phyloP scores from a whole-genome alignment of 2,113 vertebrate genomes.

The Gavia stellata region DNA sequence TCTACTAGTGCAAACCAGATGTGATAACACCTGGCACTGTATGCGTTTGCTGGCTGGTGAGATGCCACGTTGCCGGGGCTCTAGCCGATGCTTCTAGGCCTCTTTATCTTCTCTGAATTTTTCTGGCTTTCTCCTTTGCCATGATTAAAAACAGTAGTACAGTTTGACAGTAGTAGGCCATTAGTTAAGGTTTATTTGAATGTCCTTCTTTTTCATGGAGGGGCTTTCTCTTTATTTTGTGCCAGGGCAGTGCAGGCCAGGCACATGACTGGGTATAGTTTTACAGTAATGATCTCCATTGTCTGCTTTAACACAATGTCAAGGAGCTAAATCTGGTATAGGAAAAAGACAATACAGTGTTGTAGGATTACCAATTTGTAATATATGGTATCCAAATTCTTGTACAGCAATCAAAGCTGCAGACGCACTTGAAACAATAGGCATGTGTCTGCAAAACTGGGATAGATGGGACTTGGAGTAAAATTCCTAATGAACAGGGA shows the following conservation, averaged over 20 bases:
- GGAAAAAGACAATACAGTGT: background rate
- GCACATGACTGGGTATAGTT: background rate
- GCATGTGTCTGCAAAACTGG: background rate
- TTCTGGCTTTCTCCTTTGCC: background rate
- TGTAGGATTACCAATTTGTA: background rate
- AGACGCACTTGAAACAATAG: background rate
- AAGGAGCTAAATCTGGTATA: background rate
- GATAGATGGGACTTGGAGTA: background rate
- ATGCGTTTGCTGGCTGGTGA: rapidly evolving
- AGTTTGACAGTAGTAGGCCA: background rate
- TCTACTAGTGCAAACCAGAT: background rate
- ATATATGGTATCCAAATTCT: background rate
- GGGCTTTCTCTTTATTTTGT: background rate
- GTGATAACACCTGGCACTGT: background rate
- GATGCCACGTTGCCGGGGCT: rapidly evolving
- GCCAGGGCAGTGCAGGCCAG: background rate
- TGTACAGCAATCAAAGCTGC: background rate
- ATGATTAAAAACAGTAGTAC: background rate
- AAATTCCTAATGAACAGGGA: background rate
- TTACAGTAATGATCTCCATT: background rate
- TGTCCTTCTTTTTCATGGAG: background rate
- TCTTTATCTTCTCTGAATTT: background rate
- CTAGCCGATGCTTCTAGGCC: background rate
- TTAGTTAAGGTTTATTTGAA: background rate
- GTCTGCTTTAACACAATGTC: background rate